Base-by-base conservation (phyloP, 1,140 invertebrate species). In the Riptortus pedestris region DNA sequence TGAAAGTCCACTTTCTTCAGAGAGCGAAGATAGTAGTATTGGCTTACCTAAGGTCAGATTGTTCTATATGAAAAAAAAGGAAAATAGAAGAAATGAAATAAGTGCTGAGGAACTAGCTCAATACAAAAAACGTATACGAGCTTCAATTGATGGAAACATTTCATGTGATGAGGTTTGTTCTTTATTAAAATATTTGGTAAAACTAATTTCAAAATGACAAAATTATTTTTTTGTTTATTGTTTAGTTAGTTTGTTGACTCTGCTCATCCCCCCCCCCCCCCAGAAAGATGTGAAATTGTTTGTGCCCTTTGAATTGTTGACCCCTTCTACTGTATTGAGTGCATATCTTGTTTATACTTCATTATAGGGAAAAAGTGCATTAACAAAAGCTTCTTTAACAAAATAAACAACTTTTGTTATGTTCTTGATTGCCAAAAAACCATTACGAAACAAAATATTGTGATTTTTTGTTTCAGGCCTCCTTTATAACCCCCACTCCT, bases 1-100 rank as follows among this genome's bases (percentile, higher is more conserved):
- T 38, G 48, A 51, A 5, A 20, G 5, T n/a, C 2, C 11, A 20
- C n/a, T 11, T 24, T 33, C 28, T 31, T 29, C 28, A 31, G 57
- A 59, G n/a, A 38, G 57, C 20, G 57, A 33, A 31, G 57, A 59
- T 59, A 38, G 26, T 20, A 38, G 31, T 59, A 55, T 55, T 55
- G 57, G 57, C 7, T 29, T 59, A 2, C 57, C 57, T 33, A 38
- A 31, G 33, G 28, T 59, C 18, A 59, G 33, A 59, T 14, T 59
- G 57, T 59, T 18, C 33, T 38, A 59, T 59, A 16, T 59, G 2
- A 31, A 59, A 20, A 51, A 51, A 18, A 59, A 38, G 57, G 26
- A 59, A 24, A 18, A 18, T n/a, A 59, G 33, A 29, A 59, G 18
- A 59, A 55, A 55, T 55, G 51, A 55, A 55, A 55, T 55, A 16